Conservation (phyloP, 2,797 vertebrate species). For the Sebastes matsubarae region DNA sequence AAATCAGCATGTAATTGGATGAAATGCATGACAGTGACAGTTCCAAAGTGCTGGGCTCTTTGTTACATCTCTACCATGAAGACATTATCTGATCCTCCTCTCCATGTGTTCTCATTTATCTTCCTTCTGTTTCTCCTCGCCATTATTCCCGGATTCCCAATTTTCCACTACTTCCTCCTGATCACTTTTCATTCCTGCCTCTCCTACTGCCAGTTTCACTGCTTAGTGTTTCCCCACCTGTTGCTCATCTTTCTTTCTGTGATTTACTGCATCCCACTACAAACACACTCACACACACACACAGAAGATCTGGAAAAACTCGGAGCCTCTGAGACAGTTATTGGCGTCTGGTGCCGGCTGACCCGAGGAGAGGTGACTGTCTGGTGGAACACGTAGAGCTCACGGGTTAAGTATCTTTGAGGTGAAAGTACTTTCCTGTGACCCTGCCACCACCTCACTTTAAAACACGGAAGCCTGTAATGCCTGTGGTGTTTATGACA, state of each 20-base stretch:
- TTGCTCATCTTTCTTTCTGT: constrained; percentile 63
- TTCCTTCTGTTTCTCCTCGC: constrained; percentile 39
- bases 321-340: constrained; percentile 49
- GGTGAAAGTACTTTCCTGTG: constrained; percentile 62
- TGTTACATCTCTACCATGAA: not conserved
- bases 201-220: not conserved
- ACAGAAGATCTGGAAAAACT: constrained; percentile 23
- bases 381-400: constrained; percentile 29
- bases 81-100: not conserved
- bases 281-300: constrained; percentile 31
- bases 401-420: constrained; percentile 52
- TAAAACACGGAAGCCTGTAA: not conserved
- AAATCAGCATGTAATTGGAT: not conserved
- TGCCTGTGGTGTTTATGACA: constrained; percentile 18
- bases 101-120: constrained; percentile 64
- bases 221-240: constrained; percentile 68
- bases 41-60: not conserved
- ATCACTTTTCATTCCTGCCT: constrained; percentile 49
- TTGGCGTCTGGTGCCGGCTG: constrained; percentile 47
- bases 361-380: constrained; percentile 31
- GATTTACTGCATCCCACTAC: constrained; percentile 53
- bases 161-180: constrained; percentile 54
- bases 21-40: not conserved
- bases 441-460: constrained; percentile 24
- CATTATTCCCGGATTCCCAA: constrained; percentile 39